These are phyloP conservation scores for Conchocele bisecta DNA, from an alignment of 2,888 invertebrate genomes.

Conservation along the genomic window DNA sequence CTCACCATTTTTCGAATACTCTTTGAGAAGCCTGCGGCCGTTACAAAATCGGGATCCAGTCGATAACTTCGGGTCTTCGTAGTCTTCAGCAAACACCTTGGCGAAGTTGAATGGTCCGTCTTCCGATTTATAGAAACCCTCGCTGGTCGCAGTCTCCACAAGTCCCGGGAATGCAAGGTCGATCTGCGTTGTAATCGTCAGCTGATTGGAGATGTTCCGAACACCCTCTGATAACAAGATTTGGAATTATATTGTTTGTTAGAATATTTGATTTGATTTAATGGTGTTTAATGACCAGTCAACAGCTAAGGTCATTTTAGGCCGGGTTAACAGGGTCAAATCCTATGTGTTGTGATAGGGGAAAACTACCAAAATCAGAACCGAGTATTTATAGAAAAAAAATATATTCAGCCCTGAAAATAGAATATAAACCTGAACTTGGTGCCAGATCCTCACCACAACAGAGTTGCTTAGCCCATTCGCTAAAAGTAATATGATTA, in stretches of 20 bases:
- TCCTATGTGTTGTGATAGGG: not conserved
- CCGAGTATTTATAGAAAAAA: too few species aligned
- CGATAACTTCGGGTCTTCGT: constrained; percentile 22
- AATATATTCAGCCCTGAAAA: too few species aligned
- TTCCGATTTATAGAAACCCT: constrained; percentile 68
- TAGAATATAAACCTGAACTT: too few species aligned
- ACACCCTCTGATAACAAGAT: constrained; percentile 69
- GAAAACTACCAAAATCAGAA: too few species aligned
- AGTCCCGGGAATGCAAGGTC: constrained; percentile 70
- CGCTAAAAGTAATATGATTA: too few species aligned
- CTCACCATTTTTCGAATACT: constrained; percentile 65
- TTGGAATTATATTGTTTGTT: not conserved
- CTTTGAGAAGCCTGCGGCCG: constrained; percentile 68
- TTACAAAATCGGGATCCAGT: constrained; percentile 52
- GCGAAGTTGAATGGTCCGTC: constrained; percentile 76
- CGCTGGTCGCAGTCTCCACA: constrained; percentile 66
- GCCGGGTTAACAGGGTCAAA: too few species aligned
- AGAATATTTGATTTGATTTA: too few species aligned
- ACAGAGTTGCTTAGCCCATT: too few species aligned
- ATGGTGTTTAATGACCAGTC: too few species aligned
- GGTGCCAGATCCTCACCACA: too few species aligned
- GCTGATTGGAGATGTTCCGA: constrained; percentile 76
- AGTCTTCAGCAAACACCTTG: constrained; percentile 61
- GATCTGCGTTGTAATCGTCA: constrained; percentile 74
- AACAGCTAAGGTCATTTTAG: too few species aligned